phyloP scores from a whole-genome alignment of 2,113 vertebrate genomes.

The Callorhinus ursinus region DNA sequence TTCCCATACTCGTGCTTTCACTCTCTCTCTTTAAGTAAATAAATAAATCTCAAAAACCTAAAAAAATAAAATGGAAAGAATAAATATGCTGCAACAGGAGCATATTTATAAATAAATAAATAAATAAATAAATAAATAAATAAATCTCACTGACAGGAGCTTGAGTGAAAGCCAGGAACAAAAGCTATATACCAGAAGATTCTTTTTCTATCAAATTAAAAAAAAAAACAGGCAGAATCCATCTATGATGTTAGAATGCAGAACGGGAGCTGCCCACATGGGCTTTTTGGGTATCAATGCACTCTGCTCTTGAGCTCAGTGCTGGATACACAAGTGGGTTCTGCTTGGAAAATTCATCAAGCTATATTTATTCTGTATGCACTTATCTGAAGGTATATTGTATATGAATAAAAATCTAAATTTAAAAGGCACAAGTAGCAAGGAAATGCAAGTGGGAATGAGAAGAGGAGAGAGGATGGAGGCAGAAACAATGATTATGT shows the following conservation, averaged over 20 bases:
- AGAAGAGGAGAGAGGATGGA: background rate
- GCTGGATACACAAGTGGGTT: background rate
- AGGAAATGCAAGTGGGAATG: background rate
- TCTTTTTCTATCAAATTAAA: background rate
- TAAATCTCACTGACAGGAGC: background rate
- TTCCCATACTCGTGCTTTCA: background rate
- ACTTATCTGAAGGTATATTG: background rate
- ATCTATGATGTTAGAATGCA: background rate
- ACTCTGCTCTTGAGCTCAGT: background rate
- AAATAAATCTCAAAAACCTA: background rate
- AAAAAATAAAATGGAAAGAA: background rate
- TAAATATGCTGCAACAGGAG: background rate
- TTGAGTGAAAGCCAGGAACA: background rate
- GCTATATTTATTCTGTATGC: background rate
- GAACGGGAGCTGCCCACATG: background rate
- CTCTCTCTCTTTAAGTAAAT: background rate
- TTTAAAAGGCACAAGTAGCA: background rate
- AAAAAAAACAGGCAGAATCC: background rate
- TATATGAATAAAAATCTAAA: background rate
- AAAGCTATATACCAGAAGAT: background rate
- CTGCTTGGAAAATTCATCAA: background rate
- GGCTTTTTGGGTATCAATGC: rapidly evolving
- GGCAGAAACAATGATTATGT: background rate
- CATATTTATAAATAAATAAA: too few species aligned
- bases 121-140: too few species aligned